These are phyloP conservation scores for Synergus gifuensis DNA, from an alignment of 2,888 invertebrate genomes.

Conservation along the genomic window DNA sequence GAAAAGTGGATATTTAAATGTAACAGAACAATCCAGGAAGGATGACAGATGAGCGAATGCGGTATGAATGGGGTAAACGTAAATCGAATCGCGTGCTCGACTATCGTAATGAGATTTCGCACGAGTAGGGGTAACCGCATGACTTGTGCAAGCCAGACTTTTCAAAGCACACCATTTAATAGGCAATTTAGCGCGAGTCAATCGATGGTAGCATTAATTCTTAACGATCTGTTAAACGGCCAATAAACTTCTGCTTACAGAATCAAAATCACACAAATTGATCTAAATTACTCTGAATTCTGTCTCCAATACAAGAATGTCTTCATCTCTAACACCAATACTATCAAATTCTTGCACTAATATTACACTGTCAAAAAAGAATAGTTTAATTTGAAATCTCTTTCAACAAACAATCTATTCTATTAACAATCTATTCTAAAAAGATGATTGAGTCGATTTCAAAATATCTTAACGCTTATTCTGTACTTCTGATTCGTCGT, in stretches of 20 bases:
- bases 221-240: constrained; percentile 60
- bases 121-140: constrained; percentile 51
- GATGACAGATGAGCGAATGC: constrained; percentile 36
- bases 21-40: constrained; percentile 22
- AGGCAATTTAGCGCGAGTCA: constrained; percentile 59
- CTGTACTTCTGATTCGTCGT: no score
- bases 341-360: neutral
- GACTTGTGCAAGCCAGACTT: constrained; percentile 55
- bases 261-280: constrained; percentile 27
- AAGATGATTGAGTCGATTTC: no score
- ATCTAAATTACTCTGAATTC: constrained; percentile 17
- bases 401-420: no score
- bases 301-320: neutral
- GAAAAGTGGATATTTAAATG: constrained; percentile 19
- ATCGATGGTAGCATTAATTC: constrained; percentile 58
- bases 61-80: constrained; percentile 51
- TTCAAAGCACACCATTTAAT: constrained; percentile 58
- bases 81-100: constrained; percentile 58
- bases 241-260: constrained; percentile 52
- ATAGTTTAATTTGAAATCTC: no score
- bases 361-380: no score
- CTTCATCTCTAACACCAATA: neutral
- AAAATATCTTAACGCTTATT: no score
- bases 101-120: constrained; percentile 59
- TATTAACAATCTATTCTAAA: no score